A percentile compares a stretch with the other conserved stretches of the same genome.
Conservation (phyloP, 2,797 vertebrate species). For the Myotis daubentonii region DNA sequence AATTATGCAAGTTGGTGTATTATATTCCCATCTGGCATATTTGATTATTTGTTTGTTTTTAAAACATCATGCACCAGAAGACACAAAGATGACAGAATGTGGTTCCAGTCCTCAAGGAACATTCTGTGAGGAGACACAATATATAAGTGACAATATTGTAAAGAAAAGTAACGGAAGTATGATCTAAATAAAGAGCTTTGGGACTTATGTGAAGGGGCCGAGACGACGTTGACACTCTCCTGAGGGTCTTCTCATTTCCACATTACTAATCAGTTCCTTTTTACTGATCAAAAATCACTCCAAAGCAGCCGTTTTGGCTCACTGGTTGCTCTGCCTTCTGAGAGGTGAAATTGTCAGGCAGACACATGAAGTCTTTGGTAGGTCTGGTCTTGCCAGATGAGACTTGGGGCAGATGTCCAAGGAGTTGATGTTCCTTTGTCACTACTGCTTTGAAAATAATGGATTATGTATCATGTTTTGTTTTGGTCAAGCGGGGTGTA, state of each 20-base stretch:
- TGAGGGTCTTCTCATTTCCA: neutral
- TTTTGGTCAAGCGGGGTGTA: neutral
- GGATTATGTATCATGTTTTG: neutral
- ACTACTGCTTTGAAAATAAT: conserved; percentile 1
- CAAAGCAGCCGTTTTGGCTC: neutral
- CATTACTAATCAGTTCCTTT: neutral
- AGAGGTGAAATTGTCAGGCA: neutral
- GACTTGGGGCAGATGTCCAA: neutral
- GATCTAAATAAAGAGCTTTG: neutral
- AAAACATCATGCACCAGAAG: neutral
- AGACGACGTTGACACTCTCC: neutral
- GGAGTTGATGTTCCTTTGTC: neutral
- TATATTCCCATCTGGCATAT: neutral
- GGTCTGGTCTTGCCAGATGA: neutral
- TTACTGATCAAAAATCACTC: neutral
- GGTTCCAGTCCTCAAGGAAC: neutral
- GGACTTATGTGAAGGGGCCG: neutral
- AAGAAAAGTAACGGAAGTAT: neutral
- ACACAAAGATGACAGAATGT: neutral
- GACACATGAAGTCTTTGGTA: neutral
- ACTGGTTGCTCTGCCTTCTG: neutral
- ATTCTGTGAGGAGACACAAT: neutral
- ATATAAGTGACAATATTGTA: neutral
- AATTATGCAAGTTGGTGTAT: neutral
- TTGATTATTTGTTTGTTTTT: conserved; percentile 30